These are phyloP conservation scores for Lates calcarifer DNA, from an alignment of 2,113 vertebrate species.

Conservation along the genomic window DNA sequence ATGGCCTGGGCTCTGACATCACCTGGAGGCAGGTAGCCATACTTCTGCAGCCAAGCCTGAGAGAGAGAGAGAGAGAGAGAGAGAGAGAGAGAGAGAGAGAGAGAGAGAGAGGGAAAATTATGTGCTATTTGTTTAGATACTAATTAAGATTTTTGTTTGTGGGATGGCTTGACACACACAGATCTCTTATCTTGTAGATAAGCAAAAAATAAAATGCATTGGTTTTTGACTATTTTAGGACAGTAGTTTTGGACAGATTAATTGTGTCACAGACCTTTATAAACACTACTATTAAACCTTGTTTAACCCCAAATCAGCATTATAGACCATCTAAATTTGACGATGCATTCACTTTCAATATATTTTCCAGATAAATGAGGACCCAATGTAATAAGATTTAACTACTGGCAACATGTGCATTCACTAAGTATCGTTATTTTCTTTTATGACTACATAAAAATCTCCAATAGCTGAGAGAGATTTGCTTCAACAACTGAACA, in stretches of 20 bases:
- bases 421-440: background rate
- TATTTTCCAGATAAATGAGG: background rate
- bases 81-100: constrained; percentile 2
- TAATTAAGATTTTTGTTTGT: background rate
- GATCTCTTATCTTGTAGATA: background rate
- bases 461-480: background rate
- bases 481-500: background rate
- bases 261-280: too few species aligned
- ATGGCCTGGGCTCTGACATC: constrained; percentile 90
- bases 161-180: background rate
- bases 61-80: constrained; percentile 29
- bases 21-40: constrained; percentile 93
- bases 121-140: background rate
- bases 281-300: background rate
- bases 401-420: background rate
- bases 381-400: background rate
- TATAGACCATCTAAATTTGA: background rate
- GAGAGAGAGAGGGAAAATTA: background rate
- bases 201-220: background rate
- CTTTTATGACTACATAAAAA: background rate
- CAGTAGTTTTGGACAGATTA: background rate
- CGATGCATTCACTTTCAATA: background rate
- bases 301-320: background rate
- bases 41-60: constrained; percentile 93
- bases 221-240: background rate